These are phyloP conservation scores for Calonectris borealis DNA, from an alignment of 2,113 vertebrate species.

Conservation along the genomic window DNA sequence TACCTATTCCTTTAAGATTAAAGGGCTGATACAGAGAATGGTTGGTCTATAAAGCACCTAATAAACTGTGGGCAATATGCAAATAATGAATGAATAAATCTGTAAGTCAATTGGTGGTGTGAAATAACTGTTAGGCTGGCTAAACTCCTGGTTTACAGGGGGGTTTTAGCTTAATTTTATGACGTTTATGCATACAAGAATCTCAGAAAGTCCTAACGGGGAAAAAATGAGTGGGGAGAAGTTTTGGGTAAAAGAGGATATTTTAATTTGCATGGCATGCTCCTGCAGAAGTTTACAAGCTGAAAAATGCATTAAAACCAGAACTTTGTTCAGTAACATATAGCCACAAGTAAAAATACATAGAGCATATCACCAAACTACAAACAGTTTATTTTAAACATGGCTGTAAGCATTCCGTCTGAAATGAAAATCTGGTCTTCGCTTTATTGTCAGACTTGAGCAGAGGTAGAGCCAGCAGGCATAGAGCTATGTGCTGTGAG, in stretches of 20 bases:
- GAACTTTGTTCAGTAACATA: not conserved
- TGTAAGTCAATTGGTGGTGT: not conserved
- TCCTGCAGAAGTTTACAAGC: constrained; percentile 13
- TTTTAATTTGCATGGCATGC: not conserved
- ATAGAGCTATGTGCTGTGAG: not conserved
- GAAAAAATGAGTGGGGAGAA: not conserved
- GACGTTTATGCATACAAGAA: not conserved
- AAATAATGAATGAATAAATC: not conserved
- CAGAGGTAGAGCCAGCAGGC: not conserved
- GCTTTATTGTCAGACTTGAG: not conserved
- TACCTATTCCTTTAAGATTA: not conserved
- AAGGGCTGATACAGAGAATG: not conserved
- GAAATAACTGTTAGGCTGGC: not conserved
- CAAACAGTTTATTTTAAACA: not conserved
- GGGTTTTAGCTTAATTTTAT: not conserved
- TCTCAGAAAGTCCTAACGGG: not conserved
- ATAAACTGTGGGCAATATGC: not conserved
- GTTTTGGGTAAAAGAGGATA: not conserved
- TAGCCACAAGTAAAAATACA: not conserved
- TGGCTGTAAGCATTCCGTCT: not conserved
- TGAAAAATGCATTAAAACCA: constrained; percentile 21
- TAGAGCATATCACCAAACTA: not conserved
- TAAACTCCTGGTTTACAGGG: not conserved
- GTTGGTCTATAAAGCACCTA: constrained; percentile 2
- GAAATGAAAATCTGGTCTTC: not conserved